Base-by-base conservation (phyloP, 2,888 invertebrate species). In the Lithophane ornitopus region DNA sequence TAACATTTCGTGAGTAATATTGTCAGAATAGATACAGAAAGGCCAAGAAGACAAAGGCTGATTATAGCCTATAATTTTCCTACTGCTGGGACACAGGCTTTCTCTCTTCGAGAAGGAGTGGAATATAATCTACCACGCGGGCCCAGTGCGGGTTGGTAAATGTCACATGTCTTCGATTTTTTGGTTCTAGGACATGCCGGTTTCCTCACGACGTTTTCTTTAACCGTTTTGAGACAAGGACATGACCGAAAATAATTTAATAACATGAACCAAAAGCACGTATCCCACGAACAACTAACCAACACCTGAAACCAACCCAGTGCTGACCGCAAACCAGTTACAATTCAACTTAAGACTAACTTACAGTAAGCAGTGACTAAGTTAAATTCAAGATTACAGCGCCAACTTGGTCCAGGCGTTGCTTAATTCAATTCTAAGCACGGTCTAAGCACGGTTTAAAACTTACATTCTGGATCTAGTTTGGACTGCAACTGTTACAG, bases 381-480 rank as follows among this genome's bases (percentile, higher is more conserved):
- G 90, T 91, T 91, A 85, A 89, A 89, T 89, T 88, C 89, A 90
- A 91, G 91, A 91, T 91, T 88, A 88, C 85, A 84, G 74, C 61
- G 61, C 87, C 81, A 89, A 92, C 81, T 92, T 91, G 80, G 88
- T 73, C 81, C 87, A 86, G 86, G 89, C 87, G 86, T 88, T 87
- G 92, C 89, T 91, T 93, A 93, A 93, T 93, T 92, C 91, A 91
- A 91, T 91, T 92, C 90, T 90, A 90, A 93, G 91, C 90, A 89
- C 84, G 88, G 89, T 87, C 87, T 92, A 92, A 92, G 91, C 88
- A 87, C 52, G 87, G 87, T 87, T 92, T 91, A 90, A 90, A 89
- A 89, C 88, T 87, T 89, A 84, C 87, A 89, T 88, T 85, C 88
- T 82, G 76, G 72, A 81, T 87, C 71, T 62, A 89, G 83, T 82